Evolutionary conservation across 2,888 invertebrate genomes (phyloP).

Genomic region (Anticlea derivata): DNA sequence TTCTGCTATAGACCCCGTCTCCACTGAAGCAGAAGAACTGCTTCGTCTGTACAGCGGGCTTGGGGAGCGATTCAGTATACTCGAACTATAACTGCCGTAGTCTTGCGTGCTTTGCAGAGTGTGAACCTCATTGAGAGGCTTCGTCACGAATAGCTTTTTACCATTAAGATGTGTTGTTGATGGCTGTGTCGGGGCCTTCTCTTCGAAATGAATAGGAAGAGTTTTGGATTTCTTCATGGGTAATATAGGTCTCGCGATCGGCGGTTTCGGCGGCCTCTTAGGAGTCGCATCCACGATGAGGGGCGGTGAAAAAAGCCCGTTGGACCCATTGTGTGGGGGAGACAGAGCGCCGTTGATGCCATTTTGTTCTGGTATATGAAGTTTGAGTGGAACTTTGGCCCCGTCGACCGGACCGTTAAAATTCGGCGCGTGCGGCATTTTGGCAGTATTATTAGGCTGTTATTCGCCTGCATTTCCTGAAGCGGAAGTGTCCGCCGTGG

Average conservation of each 20-base stretch:
- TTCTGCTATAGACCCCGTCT: slow-evolving; percentile 78
- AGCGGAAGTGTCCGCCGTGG: slow-evolving; percentile 72
- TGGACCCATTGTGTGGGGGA: slow-evolving; percentile 43
- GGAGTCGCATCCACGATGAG: slow-evolving; percentile 66
- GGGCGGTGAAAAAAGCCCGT: slow-evolving; percentile 71
- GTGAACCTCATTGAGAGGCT: slow-evolving; percentile 73
- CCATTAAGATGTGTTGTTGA: slow-evolving; percentile 59
- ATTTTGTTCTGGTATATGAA: slow-evolving; percentile 67
- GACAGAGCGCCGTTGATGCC: slow-evolving; percentile 39
- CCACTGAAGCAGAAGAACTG: slow-evolving; percentile 67
- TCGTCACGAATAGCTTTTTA: slow-evolving; percentile 69
- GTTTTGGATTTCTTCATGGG: slow-evolving; percentile 77
- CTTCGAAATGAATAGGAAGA: slow-evolving; percentile 74
- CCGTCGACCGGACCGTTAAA: slow-evolving; percentile 45
- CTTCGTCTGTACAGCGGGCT: slow-evolving; percentile 72
- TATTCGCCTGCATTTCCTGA: slow-evolving; percentile 70
- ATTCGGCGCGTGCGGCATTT: slow-evolving; percentile 66
- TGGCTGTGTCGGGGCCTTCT: slow-evolving; percentile 62
- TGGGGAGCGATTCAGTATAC: slow-evolving; percentile 59
- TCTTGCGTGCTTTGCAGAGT: slow-evolving; percentile 58
- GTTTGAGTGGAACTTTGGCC: slow-evolving; percentile 52
- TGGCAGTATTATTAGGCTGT: slow-evolving; percentile 47
- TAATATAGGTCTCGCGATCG: slow-evolving; percentile 63
- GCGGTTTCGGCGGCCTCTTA: slow-evolving; percentile 75
- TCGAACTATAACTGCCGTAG: slow-evolving; percentile 50